Evolutionary conservation across 1,140 invertebrate genomes (phyloP).

Genomic region (Whitmania pigra): DNA sequence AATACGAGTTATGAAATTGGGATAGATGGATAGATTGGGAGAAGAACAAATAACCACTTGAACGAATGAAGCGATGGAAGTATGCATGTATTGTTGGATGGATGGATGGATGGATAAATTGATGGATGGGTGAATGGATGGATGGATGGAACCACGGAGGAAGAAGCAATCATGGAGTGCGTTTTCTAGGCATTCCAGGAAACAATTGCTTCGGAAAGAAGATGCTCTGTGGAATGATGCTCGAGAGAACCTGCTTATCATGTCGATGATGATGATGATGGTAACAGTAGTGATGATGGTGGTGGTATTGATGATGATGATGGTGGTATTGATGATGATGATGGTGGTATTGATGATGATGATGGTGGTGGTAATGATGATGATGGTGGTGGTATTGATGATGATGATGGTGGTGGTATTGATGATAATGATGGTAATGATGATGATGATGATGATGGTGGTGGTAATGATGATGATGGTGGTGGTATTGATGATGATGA

Average conservation of each 20-base stretch:
- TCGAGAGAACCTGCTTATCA: not conserved
- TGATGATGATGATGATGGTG: constrained; percentile 1
- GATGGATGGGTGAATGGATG: too few relatives aligned
- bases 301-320: not conserved
- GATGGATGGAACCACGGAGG: too few relatives aligned
- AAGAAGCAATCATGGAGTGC: too few relatives aligned
- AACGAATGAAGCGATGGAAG: too few relatives aligned
- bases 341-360: not conserved
- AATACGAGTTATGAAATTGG: too few relatives aligned
- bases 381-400: not conserved
- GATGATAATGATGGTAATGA: not conserved
- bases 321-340: not conserved
- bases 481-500: not conserved
- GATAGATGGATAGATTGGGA: too few relatives aligned
- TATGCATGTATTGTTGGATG: too few relatives aligned
- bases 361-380: not conserved
- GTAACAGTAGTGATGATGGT: not conserved
- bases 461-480: not conserved
- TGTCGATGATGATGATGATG: not conserved
- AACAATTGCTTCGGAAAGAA: too few relatives aligned
- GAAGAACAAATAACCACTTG: too few relatives aligned
- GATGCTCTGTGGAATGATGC: not conserved
- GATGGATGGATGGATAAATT: too few relatives aligned
- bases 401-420: not conserved
- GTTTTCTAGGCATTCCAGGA: too few relatives aligned